These are phyloP conservation scores for Riparia riparia DNA, from an alignment of 2,113 vertebrate genomes.

Conservation along the genomic window DNA sequence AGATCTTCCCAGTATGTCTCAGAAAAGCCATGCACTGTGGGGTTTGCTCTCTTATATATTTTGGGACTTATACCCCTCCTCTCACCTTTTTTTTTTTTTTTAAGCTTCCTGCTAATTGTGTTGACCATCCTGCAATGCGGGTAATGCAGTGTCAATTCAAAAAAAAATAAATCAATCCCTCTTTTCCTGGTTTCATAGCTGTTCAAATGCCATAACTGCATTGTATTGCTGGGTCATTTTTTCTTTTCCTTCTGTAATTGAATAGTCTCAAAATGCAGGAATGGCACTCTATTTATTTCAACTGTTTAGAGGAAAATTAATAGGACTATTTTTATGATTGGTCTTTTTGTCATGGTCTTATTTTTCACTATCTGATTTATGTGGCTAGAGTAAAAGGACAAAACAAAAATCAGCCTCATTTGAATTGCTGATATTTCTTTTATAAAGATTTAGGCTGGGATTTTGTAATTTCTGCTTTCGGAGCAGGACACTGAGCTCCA, in stretches of 20 bases:
- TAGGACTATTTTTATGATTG: constrained; percentile 27
- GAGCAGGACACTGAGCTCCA: neutral
- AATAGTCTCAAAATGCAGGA: constrained; percentile 39
- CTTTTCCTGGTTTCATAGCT: neutral
- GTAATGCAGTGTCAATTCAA: neutral
- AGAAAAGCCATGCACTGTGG: neutral
- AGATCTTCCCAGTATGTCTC: neutral
- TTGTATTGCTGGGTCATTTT: neutral
- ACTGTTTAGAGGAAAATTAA: constrained; percentile 50
- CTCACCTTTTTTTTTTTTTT: neutral
- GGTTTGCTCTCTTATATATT: neutral
- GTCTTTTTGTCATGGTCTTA: neutral
- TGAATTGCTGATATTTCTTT: constrained; percentile 27
- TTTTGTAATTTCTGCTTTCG: neutral
- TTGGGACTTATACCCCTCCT: neutral
- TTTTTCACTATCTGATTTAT: constrained; percentile 45
- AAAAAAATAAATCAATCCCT: neutral
- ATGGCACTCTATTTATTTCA: constrained; percentile 33
- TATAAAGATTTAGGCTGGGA: neutral
- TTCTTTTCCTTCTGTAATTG: constrained; percentile 9
- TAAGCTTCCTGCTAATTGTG: neutral
- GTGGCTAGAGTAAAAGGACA: neutral
- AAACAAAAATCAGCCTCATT: neutral
- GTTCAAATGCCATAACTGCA: neutral
- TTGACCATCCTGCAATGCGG: neutral